Base-by-base conservation (phyloP, 2,113 vertebrate species). In the Mohoua ochrocephala region DNA sequence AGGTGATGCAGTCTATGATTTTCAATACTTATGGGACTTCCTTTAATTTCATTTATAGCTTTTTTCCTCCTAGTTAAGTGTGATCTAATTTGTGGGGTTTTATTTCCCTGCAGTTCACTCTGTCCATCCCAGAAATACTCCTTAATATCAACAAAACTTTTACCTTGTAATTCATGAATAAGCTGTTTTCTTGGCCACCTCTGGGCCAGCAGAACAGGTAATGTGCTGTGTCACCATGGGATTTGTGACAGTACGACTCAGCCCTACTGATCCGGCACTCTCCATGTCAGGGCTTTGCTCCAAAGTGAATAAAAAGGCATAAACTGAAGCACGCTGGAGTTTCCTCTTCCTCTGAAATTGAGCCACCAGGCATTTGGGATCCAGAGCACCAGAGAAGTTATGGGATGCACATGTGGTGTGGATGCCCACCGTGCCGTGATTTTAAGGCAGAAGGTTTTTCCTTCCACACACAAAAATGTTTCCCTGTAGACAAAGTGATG, bases 401-500 rank as follows among this genome's bases (percentile, higher is more conserved):
- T 0, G 4, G 49, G 52, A 70, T 31, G 20, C 13, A 41, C 0
- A 1, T 1, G 10, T 26, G 17, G 8, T 21, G 33, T 7, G 37
- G 71, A 74, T 44, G 41, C 45, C 57, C 76, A 53, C 49, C 15
- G 8, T 2, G 0, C 12, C 6, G 0, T 0, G 2, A 33, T 54
- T 70, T 81, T 26, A 42, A 37, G 50, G 30, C 15, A 31, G 50
- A 74, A 78, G 22, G 22, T 14, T 74, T 84, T 71, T 26, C 52
- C 50, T 39, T 15, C 19, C 39, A 6, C 21, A 9, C 8, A 28
- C 26, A 39, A 18, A 83, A 92, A 39, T 3, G 45, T 26, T 17
- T 60, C 44, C 69, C 41, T 45, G 8, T 1, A 44, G 47, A 20
- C 15, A 33, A 45, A 84, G 37, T 1, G 2, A 39, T 10, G 23